These are phyloP conservation scores for Rhynchotus rufescens DNA, from an alignment of 2,797 vertebrate species.

Conservation along the genomic window DNA sequence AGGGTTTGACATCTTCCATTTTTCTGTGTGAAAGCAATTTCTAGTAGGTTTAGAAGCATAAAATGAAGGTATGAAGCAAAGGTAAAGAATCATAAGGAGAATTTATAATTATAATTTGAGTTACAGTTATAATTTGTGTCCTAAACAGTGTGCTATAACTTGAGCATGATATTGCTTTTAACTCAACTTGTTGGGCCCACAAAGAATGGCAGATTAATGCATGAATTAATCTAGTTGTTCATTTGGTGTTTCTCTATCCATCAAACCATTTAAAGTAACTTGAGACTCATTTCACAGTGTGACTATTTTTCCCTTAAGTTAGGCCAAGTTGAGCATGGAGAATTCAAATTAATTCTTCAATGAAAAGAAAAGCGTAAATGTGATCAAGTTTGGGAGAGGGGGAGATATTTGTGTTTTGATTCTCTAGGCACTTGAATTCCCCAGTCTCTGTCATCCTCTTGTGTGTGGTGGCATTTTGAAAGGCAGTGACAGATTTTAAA, in stretches of 20 bases:
- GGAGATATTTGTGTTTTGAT: background rate
- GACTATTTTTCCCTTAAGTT: conserved; percentile 7
- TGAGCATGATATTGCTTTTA: background rate
- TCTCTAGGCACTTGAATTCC: background rate
- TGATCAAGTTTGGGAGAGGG: background rate
- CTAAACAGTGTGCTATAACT: background rate
- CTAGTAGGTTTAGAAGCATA: background rate
- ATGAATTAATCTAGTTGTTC: background rate
- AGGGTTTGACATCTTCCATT: background rate
- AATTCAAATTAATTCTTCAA: conserved; percentile 38
- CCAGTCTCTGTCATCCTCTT: background rate
- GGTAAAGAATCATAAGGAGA: background rate
- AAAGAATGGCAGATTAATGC: background rate
- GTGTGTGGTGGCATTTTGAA: conserved; percentile 32
- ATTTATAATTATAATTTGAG: background rate
- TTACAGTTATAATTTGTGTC: background rate
- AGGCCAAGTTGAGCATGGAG: background rate
- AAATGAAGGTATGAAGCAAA: background rate
- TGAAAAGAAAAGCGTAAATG: background rate
- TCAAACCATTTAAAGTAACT: background rate
- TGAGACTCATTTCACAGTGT: background rate
- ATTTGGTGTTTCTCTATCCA: background rate
- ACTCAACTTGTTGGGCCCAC: background rate
- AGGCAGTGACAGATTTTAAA: conserved; percentile 55
- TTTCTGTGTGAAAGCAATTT: background rate